phyloP scores from a whole-genome alignment of 2,113 vertebrate species.

The Pelusios castaneus region DNA sequence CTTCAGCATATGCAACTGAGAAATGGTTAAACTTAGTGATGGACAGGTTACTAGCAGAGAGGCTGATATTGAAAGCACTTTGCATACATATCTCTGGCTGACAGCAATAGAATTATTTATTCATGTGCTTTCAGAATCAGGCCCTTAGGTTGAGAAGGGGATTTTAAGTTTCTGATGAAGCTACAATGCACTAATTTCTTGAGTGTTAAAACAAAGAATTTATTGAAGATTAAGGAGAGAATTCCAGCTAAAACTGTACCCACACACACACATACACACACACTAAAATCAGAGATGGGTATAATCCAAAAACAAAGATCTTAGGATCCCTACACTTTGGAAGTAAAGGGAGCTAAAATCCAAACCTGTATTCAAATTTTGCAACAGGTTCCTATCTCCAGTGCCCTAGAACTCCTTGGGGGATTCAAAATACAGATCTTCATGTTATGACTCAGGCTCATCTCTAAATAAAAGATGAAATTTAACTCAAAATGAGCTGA shows the following conservation, averaged over 20 bases:
- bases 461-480: background rate
- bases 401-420: slow-evolving; percentile 37
- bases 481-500: slow-evolving; percentile 17
- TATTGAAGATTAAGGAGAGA: slow-evolving; percentile 29
- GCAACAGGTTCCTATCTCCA: slow-evolving; percentile 34
- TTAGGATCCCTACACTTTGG: slow-evolving; percentile 7
- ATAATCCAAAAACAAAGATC: slow-evolving; percentile 56
- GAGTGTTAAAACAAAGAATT: slow-evolving; percentile 17
- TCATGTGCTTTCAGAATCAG: slow-evolving; percentile 16
- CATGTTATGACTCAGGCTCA: background rate
- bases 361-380: slow-evolving; percentile 34
- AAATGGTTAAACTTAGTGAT: slow-evolving; percentile 21
- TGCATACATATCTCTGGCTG: slow-evolving; percentile 19
- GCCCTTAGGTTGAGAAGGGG: slow-evolving; percentile 1
- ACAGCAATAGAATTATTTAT: background rate
- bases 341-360: slow-evolving; percentile 19
- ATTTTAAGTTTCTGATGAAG: slow-evolving; percentile 33
- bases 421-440: background rate
- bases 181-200: slow-evolving; percentile 29
- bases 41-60: background rate
- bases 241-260: slow-evolving; percentile 46
- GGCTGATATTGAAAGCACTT: slow-evolving; percentile 1
- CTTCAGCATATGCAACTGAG: slow-evolving; percentile 3
- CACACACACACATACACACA: slow-evolving; percentile 17
- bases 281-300: slow-evolving; percentile 42